Evolutionary conservation across 1,140 invertebrate species (phyloP), one percentile per base, ranked within the genome.

Genomic region (Listronotus bonariensis): DNA sequence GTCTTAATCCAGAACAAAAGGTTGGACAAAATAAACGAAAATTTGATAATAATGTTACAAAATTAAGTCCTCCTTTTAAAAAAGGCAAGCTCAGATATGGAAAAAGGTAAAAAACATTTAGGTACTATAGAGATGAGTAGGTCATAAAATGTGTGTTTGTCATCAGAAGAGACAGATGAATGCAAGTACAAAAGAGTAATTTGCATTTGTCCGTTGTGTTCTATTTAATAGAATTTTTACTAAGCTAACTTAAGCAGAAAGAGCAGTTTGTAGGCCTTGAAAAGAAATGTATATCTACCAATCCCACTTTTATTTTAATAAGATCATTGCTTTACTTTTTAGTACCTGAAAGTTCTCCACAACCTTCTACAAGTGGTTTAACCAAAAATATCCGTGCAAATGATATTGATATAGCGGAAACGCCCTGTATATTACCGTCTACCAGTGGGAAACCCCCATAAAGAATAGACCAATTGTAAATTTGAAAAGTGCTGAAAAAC

Each of bases 401-500:
- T 18, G 9, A 6, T 9, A 46, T 46, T 46, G 15, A 18, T 18
- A 46, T 46, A 46, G 2, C 6, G 7, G 43, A 46, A 18, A 46
- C 20, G n/a, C 8, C 15, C 20, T 46, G 8, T 14, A 9, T 26
- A 46, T 1, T 10, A 46, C 43, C 43, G n/a, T 46, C 43, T 10
- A 46, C 43, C 9, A 46, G 20, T 9, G 43, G 20, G 20, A 18
- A 14, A 46, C 43, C 7, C 43, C 43, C 9, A 14, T 26, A 8
- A 46, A 46, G n/a, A 46, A 17, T 46, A 17, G n/a, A 46, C 15
- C 51, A 18, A 32, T 48, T 9, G 18, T 63, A 17, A 26, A n/a
- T n/a, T 18, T 63, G 3, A 54, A 38, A 55, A 63, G 38, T 10
- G 43, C 52, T 18, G 51, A 63, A 46, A 42, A 53, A 11, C 49